Conservation (phyloP, 2,113 vertebrate species). For the Eulemur rufifrons region DNA sequence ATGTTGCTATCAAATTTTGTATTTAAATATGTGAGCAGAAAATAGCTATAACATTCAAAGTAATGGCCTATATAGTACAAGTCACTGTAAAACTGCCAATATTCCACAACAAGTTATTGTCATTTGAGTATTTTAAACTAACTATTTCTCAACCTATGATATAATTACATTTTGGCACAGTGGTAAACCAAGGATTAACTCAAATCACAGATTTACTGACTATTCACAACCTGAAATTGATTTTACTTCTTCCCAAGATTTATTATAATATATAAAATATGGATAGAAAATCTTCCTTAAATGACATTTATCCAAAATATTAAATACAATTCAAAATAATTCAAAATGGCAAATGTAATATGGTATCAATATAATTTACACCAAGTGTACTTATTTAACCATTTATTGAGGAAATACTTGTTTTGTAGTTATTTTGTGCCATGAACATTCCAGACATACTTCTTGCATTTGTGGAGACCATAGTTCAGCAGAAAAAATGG, state of each 20-base stretch:
- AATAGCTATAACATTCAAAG: neutral
- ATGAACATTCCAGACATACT: neutral
- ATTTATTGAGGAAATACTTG: neutral
- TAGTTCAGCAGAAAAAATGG: neutral
- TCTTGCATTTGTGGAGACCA: neutral
- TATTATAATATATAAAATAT: neutral
- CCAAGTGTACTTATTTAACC: neutral
- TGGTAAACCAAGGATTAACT: neutral
- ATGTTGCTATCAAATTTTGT: neutral
- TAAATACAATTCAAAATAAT: neutral
- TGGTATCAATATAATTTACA: neutral
- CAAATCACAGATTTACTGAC: neutral
- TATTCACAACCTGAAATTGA: neutral
- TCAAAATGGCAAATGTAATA: neutral
- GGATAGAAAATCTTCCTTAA: neutral
- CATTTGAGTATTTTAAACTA: conserved; percentile 17
- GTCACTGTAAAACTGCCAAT: neutral
- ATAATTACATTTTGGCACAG: conserved; percentile 17
- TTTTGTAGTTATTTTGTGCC: neutral
- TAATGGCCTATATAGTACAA: neutral
- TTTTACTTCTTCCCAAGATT: neutral
- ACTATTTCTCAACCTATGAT: neutral
- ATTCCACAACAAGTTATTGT: neutral
- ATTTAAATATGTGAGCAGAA: conserved; percentile 5
- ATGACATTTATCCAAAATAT: neutral